These are phyloP conservation scores for Macroglossus sobrinus DNA, from an alignment of 2,113 vertebrate species.

Conservation along the genomic window DNA sequence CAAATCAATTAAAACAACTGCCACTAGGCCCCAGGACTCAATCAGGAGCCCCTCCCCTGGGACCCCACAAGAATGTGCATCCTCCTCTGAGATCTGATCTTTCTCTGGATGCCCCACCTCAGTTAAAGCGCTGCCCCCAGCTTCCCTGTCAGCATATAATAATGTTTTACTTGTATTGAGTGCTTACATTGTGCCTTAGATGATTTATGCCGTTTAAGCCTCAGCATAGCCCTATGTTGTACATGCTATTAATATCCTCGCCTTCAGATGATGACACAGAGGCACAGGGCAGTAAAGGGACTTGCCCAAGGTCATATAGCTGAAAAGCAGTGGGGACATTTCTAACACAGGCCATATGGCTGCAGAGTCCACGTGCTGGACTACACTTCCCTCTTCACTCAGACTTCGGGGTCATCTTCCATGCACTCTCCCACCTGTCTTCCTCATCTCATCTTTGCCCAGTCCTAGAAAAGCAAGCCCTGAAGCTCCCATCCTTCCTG, in stretches of 20 bases:
- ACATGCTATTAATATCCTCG: neutral
- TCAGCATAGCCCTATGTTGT: neutral
- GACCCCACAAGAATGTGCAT: neutral
- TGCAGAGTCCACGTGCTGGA: neutral
- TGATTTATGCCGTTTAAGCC: neutral
- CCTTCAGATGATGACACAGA: neutral
- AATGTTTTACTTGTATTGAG: neutral
- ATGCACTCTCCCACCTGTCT: neutral
- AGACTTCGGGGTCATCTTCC: neutral
- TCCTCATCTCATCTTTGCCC: too few species aligned
- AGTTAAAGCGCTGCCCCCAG: neutral
- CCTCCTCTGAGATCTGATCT: neutral
- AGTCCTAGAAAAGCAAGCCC: neutral
- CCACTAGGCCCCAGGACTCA: conserved; percentile 27
- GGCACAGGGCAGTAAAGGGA: neutral
- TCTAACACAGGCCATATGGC: neutral
- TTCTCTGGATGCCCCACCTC: neutral
- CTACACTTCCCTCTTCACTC: neutral
- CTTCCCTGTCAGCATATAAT: neutral
- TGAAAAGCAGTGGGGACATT: rapidly evolving
- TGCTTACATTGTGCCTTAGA: neutral
- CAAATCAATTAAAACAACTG: conserved; percentile 76
- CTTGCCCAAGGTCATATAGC: neutral
- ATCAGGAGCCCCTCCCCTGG: conserved; percentile 44
- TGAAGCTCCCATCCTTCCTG: neutral